These are phyloP conservation scores for Aleiodes sp. DNA, from an alignment of 1,140 invertebrate genomes.

Conservation along the genomic window DNA sequence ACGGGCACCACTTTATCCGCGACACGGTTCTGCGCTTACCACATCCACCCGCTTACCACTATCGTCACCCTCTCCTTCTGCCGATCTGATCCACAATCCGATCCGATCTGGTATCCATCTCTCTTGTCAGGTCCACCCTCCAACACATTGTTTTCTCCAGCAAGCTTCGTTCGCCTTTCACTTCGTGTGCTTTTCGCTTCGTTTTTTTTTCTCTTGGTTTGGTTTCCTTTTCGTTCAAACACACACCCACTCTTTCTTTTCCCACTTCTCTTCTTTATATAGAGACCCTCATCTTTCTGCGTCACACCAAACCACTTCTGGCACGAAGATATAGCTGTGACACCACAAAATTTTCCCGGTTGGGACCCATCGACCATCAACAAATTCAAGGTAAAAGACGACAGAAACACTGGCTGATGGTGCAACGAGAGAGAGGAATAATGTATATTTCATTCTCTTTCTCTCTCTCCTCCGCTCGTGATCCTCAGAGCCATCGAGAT, in stretches of 20 bases:
- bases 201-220: constrained; percentile 20
- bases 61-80: constrained; percentile 42
- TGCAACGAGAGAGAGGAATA: too few relatives aligned
- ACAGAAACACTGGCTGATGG: too few relatives aligned
- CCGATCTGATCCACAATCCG: constrained; percentile 52
- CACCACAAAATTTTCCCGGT: too few relatives aligned
- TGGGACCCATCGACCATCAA: too few relatives aligned
- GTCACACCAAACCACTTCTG: too few relatives aligned
- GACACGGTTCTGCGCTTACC: constrained; percentile 64
- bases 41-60: constrained; percentile 54
- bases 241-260: background rate
- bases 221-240: background rate
- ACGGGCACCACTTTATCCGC: constrained; percentile 61
- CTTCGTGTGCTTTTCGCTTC: constrained; percentile 18
- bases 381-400: too few relatives aligned
- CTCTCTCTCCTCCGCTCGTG: background rate
- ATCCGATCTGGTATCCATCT: constrained; percentile 42
- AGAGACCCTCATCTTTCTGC: background rate
- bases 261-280: background rate
- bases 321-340: too few relatives aligned
- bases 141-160: constrained; percentile 7
- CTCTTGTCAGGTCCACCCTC: constrained; percentile 37
- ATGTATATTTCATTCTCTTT: too few relatives aligned
- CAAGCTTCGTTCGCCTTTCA: constrained; percentile 3
- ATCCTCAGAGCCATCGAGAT: background rate